A percentile compares a stretch with the other conserved stretches of the same genome.
phyloP scores from a whole-genome alignment of 2,888 invertebrate species.

The Caenorhabditis sp. region DNA sequence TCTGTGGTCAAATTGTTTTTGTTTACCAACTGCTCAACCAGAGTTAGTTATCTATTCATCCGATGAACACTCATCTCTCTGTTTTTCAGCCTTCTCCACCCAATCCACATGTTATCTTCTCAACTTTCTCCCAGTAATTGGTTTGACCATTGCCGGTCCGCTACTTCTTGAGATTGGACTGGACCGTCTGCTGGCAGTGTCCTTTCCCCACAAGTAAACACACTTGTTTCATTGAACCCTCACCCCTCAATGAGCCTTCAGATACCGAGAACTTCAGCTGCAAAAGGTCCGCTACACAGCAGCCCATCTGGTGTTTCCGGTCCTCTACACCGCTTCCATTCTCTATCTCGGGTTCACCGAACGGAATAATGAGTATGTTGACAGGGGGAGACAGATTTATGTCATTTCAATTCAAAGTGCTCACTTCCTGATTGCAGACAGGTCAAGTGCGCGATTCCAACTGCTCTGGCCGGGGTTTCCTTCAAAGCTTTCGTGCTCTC shows the following conservation, averaged over 20 bases:
- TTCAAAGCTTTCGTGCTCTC: constrained; percentile 65
- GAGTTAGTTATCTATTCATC: constrained; percentile 21
- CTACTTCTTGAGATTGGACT: constrained; percentile 52
- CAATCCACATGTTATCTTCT: constrained; percentile 56
- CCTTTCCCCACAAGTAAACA: constrained; percentile 40
- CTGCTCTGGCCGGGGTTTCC: constrained; percentile 56
- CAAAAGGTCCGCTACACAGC: constrained; percentile 44
- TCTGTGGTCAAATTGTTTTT: constrained; percentile 66
- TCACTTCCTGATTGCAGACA: constrained; percentile 44
- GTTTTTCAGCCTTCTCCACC: constrained; percentile 35
- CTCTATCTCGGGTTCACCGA: constrained; percentile 54
- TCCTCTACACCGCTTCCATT: constrained; percentile 34
- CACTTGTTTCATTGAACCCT: too few species aligned
- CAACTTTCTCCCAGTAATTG: constrained; percentile 53
- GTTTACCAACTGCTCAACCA: constrained; percentile 52
- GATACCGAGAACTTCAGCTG: constrained; percentile 44
- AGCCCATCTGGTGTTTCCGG: constrained; percentile 39
- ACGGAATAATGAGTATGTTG: constrained; percentile 50
- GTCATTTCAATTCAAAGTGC: constrained; percentile 23
- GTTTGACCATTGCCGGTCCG: constrained; percentile 46
- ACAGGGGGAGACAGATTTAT: constrained; percentile 14
- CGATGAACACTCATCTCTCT: too few species aligned
- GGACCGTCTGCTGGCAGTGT: constrained; percentile 54
- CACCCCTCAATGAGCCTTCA: too few species aligned
- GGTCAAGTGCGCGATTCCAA: constrained; percentile 62